Evolutionary conservation across 2,888 invertebrate species (phyloP), one percentile per base, ranked within the genome.

Genomic region (Meiosimyza decipiens): DNA sequence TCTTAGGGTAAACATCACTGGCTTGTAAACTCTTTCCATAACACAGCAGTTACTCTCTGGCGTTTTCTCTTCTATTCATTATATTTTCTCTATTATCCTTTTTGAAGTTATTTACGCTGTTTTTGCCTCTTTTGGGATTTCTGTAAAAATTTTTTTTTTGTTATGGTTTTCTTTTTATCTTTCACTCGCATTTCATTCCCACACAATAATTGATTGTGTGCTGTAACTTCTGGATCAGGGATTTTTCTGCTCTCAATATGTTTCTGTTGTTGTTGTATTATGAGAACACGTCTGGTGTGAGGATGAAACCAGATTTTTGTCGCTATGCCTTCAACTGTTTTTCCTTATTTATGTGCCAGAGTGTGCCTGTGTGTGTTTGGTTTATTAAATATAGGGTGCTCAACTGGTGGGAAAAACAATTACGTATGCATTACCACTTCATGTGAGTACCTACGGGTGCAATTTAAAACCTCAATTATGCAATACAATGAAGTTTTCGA

Each of bases 311-410:
- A 82, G 81, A 83, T 81, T 83, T 81, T 83, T 79, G 82, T 82
- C 79, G 82, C 81, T 83, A 78, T 82, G 79, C 83, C 83, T 81
- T 81, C 83, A 81, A 82, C 83, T 81, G 81, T 81, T 81, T 82
- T 82, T 80, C 28, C 15, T 49, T n/a, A 49, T 16, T 40, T 40
- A 40, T 40, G 1, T 40, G 40, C 9, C 40, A 40, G 40, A 22
- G 22, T 22, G 28, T 40, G 6, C 9, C 9, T 9, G 40, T 9
- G 40, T 40, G 40, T 40, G 9, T 40, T 40, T 6, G 9, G 40
- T 40, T 40, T 40, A 40, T 40, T 40, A 40, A 40, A 40, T 40
- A 40, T 40, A 40, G 40, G 40, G 40, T 40, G 40, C 40, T 40
- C 40, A 40, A 40, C 40, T 40, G 40, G 40, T 40, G 40, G 40